Percentiles rank a stretch among this genome's conserved stretches.
These are phyloP conservation scores for Odontomachus brunneus DNA, from an alignment of 1,140 invertebrate genomes.

Conservation along the genomic window DNA sequence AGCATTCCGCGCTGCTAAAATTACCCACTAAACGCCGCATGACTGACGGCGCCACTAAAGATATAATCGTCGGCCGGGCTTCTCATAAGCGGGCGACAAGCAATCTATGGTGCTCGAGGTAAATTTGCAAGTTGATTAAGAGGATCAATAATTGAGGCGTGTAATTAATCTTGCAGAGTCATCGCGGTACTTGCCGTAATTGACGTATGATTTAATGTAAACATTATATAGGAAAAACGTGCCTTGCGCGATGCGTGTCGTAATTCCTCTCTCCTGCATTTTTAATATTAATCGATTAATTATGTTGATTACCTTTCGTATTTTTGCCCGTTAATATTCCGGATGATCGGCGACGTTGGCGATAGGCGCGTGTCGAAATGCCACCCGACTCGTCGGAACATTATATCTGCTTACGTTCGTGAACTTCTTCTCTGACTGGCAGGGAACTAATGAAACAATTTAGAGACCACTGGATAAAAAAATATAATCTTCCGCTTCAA, in stretches of 20 bases:
- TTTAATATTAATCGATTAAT: constrained; percentile 21
- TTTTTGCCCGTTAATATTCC: not conserved
- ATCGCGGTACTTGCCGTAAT: constrained; percentile 30
- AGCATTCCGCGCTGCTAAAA: constrained; percentile 8
- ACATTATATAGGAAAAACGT: constrained; percentile 21
- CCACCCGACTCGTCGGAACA: no score
- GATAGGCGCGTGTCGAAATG: no score
- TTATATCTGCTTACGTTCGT: no score
- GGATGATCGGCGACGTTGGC: not conserved
- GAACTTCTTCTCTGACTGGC: no score
- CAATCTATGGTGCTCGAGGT: constrained; percentile 11
- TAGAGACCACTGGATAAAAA: no score
- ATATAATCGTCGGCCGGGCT: constrained; percentile 30
- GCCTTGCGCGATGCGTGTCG: not conserved
- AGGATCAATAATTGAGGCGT: constrained; percentile 32
- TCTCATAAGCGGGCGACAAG: constrained; percentile 33
- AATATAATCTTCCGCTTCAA: no score
- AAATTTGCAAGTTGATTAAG: constrained; percentile 43
- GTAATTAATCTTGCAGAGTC: constrained; percentile 42
- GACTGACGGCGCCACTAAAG: constrained; percentile 17
- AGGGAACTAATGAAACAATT: no score
- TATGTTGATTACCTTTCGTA: constrained; percentile 3
- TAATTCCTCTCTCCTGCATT: not conserved
- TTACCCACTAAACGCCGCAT: not conserved
- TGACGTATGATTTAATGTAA: constrained; percentile 35